These are phyloP conservation scores for Lucilia cuprina DNA, from an alignment of 1,140 invertebrate genomes.

Conservation along the genomic window DNA sequence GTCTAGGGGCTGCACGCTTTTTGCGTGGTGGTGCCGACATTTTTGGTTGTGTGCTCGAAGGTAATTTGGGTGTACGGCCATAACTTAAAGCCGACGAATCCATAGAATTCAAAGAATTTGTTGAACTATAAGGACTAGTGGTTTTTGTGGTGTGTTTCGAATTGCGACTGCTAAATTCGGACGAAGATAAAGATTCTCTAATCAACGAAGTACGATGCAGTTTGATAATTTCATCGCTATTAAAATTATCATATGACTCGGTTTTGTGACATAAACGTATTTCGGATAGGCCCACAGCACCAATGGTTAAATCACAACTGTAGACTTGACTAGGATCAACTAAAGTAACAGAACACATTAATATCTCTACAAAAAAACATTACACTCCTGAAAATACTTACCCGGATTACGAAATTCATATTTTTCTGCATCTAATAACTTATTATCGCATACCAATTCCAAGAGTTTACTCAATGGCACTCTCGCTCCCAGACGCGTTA, in stretches of 20 bases:
- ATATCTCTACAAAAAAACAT: too few relatives aligned
- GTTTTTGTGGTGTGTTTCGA: conserved; percentile 60
- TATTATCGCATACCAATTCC: conserved; percentile 79
- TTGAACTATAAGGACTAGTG: conserved; percentile 60
- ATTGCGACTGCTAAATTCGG: conserved; percentile 59
- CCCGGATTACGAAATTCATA: conserved; percentile 83
- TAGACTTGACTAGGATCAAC: conserved; percentile 61
- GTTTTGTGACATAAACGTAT: conserved; percentile 59
- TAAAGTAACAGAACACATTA: conserved; percentile 26
- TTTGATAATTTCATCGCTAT: conserved; percentile 57
- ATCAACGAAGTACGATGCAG: conserved; percentile 52
- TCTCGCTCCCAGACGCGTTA: conserved; percentile 65
- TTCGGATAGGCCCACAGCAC: conserved; percentile 59
- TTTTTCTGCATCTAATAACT: conserved; percentile 75
- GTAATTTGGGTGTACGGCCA: conserved; percentile 43
- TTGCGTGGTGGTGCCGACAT: conserved; percentile 53
- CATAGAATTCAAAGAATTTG: conserved; percentile 60
- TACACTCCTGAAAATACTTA: conserved; percentile 53
- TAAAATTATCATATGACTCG: conserved; percentile 58
- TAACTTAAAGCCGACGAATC: conserved; percentile 58
- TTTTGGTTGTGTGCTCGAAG: conserved; percentile 21
- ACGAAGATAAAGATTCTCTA: conserved; percentile 59
- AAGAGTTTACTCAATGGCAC: conserved; percentile 74
- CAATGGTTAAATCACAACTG: conserved; percentile 59
- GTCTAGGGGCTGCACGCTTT: conserved; percentile 57